These are phyloP conservation scores for Cricetomys ansorgei DNA, from an alignment of 2,113 vertebrate genomes.

Conservation along the genomic window DNA sequence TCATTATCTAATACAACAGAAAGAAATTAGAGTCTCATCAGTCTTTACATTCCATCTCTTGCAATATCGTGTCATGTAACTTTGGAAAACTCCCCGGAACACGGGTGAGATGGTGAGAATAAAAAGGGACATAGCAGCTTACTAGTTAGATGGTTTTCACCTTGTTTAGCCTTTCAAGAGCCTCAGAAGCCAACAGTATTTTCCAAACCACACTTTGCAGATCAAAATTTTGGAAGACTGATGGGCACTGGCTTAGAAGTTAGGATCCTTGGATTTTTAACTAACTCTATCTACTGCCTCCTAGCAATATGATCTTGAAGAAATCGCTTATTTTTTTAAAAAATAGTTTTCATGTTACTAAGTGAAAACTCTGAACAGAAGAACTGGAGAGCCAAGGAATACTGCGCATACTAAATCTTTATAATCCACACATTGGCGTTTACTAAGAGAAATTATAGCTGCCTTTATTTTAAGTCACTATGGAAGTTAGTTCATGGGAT, in stretches of 20 bases:
- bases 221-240: neutral
- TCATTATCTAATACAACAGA: neutral
- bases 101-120: neutral
- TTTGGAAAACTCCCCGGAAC: neutral
- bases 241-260: neutral
- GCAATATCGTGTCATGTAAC: neutral
- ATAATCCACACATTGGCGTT: neutral
- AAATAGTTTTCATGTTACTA: neutral
- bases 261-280: conserved; percentile 5
- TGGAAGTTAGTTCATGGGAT: neutral
- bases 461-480: conserved; percentile 11
- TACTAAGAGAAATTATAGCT: neutral
- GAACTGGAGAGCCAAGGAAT: neutral
- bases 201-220: neutral
- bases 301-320: neutral
- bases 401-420: neutral
- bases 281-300: conserved; percentile 40
- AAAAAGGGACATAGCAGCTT: neutral
- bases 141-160: neutral
- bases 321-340: neutral
- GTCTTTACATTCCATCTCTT: neutral
- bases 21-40: neutral
- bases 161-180: neutral
- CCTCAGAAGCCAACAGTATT: neutral
- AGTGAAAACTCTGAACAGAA: neutral